Base-by-base conservation (phyloP, 2,113 vertebrate genomes). In the Echinops telfairi region DNA sequence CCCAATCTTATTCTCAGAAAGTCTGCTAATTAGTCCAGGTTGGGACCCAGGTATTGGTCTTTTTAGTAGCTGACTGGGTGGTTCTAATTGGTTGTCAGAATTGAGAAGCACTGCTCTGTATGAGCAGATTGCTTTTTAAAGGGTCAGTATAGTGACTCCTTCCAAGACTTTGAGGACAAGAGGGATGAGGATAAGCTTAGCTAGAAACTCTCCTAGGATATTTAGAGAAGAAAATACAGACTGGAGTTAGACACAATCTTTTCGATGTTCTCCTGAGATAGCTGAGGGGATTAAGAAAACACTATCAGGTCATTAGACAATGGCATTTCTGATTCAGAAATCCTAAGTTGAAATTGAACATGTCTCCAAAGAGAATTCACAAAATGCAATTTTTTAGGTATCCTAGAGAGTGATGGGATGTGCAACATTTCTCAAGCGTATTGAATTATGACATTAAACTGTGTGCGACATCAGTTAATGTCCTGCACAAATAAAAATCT, bases 41-140 rank as follows among this genome's bases (percentile, higher is more conserved):
- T 94, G 58, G 33, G 38, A 85, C 38, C 25, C 1, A 87, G 43
- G 14, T 33, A 57, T 2, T 90, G 83, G 14, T 79, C 47, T 75
- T 88, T 85, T 86, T 90, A 58, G 64, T 84, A 81, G 25, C 53
- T 89, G 33, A 43, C 31, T 95, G 27, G 31, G 36, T 88, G n/a
- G 83, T 47, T 89, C 75, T 92, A 86, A 89, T 40, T 33, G 33
- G 64, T n/a, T 89, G n/a, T 88, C 38, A 57, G 6, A 3, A 11
- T 62, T 86, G 71, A 53, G 88, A 75, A 78, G 1, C 33, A 43
- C 11, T 90, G 15, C 3, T 88, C 29, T 88, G 16, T 38, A 23
- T 73, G 27, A 79, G 16, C 15, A 12, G 19, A 43, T n/a, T 86
- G 57, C 76, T 62, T 68, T 86, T 12, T 83, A 31, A 3, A 66